Evolutionary conservation across 2,113 vertebrate genomes (phyloP), one percentile per base, ranked within the genome.

Genomic region (Nothobranchius kuhntae): DNA sequence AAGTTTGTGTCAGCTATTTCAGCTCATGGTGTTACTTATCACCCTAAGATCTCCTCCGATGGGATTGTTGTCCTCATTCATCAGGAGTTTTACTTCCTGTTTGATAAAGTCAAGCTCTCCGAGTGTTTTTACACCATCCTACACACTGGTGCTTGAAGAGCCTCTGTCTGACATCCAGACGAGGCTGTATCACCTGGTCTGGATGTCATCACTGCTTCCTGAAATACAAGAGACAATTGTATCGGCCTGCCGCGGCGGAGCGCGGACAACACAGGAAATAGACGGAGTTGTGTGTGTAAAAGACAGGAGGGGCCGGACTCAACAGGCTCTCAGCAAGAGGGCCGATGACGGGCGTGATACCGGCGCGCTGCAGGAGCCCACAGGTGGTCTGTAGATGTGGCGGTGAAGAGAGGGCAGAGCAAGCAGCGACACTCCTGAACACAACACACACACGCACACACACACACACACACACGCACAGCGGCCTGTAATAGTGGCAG

Each of bases 171-270:
- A 73, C 71, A 76, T 50, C 7, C 38, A 45, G 44, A 45, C 44
- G 44, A 45, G 40, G 8, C 40, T 42, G 71, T 73, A 71, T 83
- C 61, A 75, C 54, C 69, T 75, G 11, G 47, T 53, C 61, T 69
- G 55, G 65, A 69, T 17, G 59, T 81, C 80, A 74, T 80, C 76
- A 68, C 53, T 0, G 71, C 63, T 81, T 65, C 67, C 73, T 64
- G 71, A 77, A 83, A 83, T 74, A 84, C 77, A 80, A 50, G 63
- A 13, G 61, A 51, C 79, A 81, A 69, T 77, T 24, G 62, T 80
- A 80, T 83, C 81, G 56, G 68, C 76, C 14, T 7, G 4, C 62
- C 47, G 73, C 70, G 66, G 61, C 36, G 56, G 30, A 72, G 68
- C 61, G 24, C 5, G 68, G 61, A 38, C 35, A 11, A 80, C 79